Conservation (phyloP, 2,113 vertebrate genomes). For the Cygnus atratus region DNA sequence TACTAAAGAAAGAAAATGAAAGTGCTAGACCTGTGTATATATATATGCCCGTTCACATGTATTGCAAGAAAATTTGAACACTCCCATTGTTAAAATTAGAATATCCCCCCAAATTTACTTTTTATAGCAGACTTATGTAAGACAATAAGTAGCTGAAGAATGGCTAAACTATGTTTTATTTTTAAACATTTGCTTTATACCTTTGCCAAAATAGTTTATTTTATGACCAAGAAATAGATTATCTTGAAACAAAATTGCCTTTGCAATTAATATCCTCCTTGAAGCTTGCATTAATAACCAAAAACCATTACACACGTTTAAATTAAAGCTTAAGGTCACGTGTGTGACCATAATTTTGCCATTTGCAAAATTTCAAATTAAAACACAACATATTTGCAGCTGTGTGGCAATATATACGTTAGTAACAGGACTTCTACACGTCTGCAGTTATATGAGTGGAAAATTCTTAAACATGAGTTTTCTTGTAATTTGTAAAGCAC, state of each 20-base stretch:
- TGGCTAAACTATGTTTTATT: not conserved
- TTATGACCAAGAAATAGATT: not conserved
- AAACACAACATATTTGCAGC: conserved; percentile 22
- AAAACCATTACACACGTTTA: not conserved
- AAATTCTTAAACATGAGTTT: conserved; percentile 44
- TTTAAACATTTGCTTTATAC: not conserved
- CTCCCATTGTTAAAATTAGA: not conserved
- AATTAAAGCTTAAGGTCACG: conserved; percentile 16
- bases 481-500: conserved; percentile 58
- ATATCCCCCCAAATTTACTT: not conserved
- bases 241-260: not conserved
- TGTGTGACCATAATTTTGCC: not conserved
- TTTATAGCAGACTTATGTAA: not conserved
- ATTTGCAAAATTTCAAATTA: conserved; percentile 46
- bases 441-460: not conserved
- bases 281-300: not conserved
- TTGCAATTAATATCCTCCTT: not conserved
- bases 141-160: not conserved
- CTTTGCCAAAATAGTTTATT: not conserved
- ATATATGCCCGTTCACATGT: not conserved
- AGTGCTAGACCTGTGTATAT: not conserved
- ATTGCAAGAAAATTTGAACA: not conserved
- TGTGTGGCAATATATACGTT: not conserved
- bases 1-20: conserved; percentile 48
- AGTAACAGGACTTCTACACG: conserved; percentile 21